A percentile compares a stretch with the other conserved stretches of the same genome.
Evolutionary conservation across 2,113 vertebrate genomes (phyloP).

Genomic region (Percina caprodes): DNA sequence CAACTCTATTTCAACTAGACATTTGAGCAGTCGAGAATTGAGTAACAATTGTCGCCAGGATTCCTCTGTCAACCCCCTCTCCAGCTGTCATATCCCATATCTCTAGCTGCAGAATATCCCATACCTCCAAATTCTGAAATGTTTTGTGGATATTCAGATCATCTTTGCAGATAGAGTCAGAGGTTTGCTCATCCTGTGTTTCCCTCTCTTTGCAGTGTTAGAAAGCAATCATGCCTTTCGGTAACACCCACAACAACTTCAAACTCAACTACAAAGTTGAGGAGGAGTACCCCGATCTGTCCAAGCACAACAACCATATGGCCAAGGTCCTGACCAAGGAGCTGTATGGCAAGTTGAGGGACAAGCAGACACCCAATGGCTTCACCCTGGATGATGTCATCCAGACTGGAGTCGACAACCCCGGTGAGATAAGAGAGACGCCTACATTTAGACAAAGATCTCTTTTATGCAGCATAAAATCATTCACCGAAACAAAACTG

Average conservation of each 20-base stretch:
- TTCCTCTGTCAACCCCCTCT: conserved; percentile 51
- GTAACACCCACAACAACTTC: conserved; percentile 95
- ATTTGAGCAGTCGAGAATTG: conserved; percentile 63
- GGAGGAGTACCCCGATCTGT: conserved; percentile 91
- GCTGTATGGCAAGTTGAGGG: conserved; percentile 89
- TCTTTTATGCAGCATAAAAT: neutral
- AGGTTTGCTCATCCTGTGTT: neutral
- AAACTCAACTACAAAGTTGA: conserved; percentile 90
- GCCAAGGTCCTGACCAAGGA: conserved; percentile 90
- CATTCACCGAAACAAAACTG: neutral
- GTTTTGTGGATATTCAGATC: neutral
- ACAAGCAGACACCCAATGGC: conserved; percentile 93
- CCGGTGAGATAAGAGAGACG: conserved; percentile 80
- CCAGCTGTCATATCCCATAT: conserved; percentile 65
- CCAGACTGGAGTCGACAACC: conserved; percentile 95
- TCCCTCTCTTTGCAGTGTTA: conserved; percentile 65
- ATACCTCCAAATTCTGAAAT: neutral
- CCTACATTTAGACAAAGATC: too few relatives aligned
- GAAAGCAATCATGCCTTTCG: conserved; percentile 90
- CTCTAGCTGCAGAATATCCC: conserved; percentile 11
- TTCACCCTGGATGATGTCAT: conserved; percentile 92
- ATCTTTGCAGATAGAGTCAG: neutral
- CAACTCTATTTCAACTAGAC: conserved; percentile 71
- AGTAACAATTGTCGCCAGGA: conserved; percentile 73
- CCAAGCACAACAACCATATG: conserved; percentile 96